Evolutionary conservation across 2,113 vertebrate species (phyloP), one percentile per base, ranked within the genome.

Genomic region (Neolamprologus modestus): DNA sequence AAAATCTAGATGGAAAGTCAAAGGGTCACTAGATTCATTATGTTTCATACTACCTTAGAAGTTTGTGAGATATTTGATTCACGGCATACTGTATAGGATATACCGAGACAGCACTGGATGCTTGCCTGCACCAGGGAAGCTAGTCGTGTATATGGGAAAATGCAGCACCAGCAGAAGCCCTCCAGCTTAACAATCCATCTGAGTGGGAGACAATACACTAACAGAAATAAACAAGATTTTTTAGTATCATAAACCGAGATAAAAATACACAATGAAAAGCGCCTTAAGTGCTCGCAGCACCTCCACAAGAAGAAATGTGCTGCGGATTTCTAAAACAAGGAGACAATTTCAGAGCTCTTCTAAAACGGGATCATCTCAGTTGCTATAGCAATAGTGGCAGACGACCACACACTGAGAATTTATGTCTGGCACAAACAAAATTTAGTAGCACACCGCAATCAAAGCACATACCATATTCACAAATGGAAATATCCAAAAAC

Each of bases 331-430:
- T 88, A 88, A 92, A 96, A 93, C 68, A 81, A 86, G 88, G 83
- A 50, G 28, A 91, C 45, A n/a, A 83, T 88, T 84, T 87, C 52
- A 53, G 83, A 78, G 86, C 87, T 89, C 78, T 84, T 92, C 92
- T 88, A 93, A 91, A 92, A 85, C 47, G 59, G 90, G 90, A 92
- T 91, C 82, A 14, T 89, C 90, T 94, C 85, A 33, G 94, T 96
- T 95, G 92, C 95, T 85, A 95, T 94, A 89, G 94, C 92, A 83
- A 96, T 93, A 73, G 87, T 90, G 91, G 92, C 91, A 91, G 92
- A 91, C 82, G 81, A 94, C 91, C 94, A 92, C 92, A 91, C 86
- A 92, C 50, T 92, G 84, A 81, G 91, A 93, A 84, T 92, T 92
- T 89, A 78, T 88, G 89, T 92, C 90, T 92, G 87, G 68, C 78